Base-by-base conservation (phyloP, 2,113 vertebrate genomes). In the Tragelaphus scriptus region DNA sequence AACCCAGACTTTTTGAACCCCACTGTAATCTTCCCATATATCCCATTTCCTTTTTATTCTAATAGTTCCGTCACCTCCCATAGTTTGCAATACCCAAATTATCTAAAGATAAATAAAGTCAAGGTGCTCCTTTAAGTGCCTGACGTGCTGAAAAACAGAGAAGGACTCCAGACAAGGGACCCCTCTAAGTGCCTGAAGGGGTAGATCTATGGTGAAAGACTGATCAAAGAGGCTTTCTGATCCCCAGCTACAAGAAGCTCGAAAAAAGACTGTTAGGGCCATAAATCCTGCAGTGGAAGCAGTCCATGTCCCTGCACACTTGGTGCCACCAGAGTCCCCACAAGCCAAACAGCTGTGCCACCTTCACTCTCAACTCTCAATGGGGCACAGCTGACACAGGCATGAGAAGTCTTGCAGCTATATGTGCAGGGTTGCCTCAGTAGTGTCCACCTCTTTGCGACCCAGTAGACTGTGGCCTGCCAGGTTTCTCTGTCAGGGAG, bases 61-160 rank as follows among this genome's bases (percentile, higher is more conserved):
- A 90, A 85, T 23, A 61, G 82, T 79, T 75, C 30, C 28, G 92
- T 92, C 30, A 47, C 3, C 40, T 40, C 84, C 90, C 65, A 47
- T 36, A 14, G 44, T 63, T 93, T 86, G 51, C 1, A 85, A 68
- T 36, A 88, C 25, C 16, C 30, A 90, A 90, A 92, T 59, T 93
- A 92, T 47, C 75, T 71, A 94, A 94, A 95, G 82, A 80, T 26
- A 96, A 87, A 53, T 82, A 61, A 81, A 96, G 15, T 84, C n/a
- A 75, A 71, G 32, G 16, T 36, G 17, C 65, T 21, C 17, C n/a
- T 71, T 71, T 71, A 71, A 23, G n/a, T 23, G n/a, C 19, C n/a
- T 71, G 68, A 71, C 19, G 0, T 71, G 68, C n/a, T 2, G 0
- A 40, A 40, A 19, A 40, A n/a, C 32, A 71, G n/a, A 40, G 19